Base-by-base conservation (phyloP, 2,797 vertebrate species). In the Acanthornis magna region DNA sequence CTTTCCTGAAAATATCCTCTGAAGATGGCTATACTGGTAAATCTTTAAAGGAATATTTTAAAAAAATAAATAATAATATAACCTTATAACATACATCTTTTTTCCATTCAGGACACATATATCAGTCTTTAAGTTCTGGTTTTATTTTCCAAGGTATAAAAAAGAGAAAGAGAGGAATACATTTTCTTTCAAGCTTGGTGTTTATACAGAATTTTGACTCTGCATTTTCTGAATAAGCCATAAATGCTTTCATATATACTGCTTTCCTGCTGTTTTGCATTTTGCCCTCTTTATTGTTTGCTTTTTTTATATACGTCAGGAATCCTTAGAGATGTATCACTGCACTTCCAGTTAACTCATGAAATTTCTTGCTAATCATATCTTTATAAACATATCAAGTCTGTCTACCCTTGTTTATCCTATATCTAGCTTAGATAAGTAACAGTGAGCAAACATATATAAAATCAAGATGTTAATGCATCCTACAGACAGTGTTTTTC, bases 41-140 rank as follows among this genome's bases (percentile, higher is more conserved):
- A 53, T 54, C 5, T 86, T 73, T 73, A 48, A 68, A 68, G 5
- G 10, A 79, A 53, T 5, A 7, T 30, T 23, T 23, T 48, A 25
- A 4, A 60, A 40, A 81, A 60, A 50, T 38, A 38, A 38, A 38
- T 38, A 6, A 51, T 10, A 67, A 29, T 53, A 63, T 67, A 57
- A 17, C 3, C 1, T 20, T 15, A 29, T 48, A 50, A 5, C 2
- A 9, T 34, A 21, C 3, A 32, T 34, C 0, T 82, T 16, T 78
- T 89, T 66, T 57, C 20, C 11, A 22, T 68, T 71, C 55, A 78
- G 48, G 23, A 16, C 19, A 30, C 2, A 0, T n/a, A 40, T 15
- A 60, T 22, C 40, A 17, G n/a, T 60, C 19, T 61, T 68, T 45
- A 67, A 76, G 63, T 79, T 79, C 32, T 65, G 7, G 3, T 60